Base-by-base conservation (phyloP, 2,113 vertebrate species). In the Sphyrna mokarran region DNA sequence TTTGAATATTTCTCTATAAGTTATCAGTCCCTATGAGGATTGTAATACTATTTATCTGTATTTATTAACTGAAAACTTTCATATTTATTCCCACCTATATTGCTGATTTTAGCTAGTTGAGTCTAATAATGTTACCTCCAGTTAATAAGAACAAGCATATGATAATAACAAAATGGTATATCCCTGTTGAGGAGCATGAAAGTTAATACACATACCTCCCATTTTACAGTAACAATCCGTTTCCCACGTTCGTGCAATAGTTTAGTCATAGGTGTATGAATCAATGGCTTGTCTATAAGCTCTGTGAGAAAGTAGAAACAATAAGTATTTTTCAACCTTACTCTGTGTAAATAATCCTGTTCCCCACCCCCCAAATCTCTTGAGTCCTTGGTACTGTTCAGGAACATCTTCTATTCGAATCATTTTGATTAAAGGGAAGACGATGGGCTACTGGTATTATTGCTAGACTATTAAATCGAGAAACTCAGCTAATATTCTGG, bases 251-350 rank as follows among this genome's bases (percentile, higher is more conserved):
- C 0, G 0, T 29, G 10, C 26, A 14, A 18, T 72, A 33, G 22
- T 6, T 26, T 10, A 76, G 22, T 43, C 11, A 72, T 43, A 20
- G 40, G 11, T 33, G 13, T 6, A 54, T 76, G 14, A 54, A 95
- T 54, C 69, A 54, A 23, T 33, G 43, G 94, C 94, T 20, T 76
- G 22, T 95, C 23, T 72, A 16, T 69, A 22, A 94, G 94, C 23
- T 95, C 94, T 95, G 37, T 72, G 68, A 95, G 72, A 76, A 76
- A 95, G 43, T 37, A 95, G 26, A 76, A 72, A 72, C 26, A 94
- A 94, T 26, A 40, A 23, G 13, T 68, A 11, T 68, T 94, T 43
- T 70, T 37, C 16, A 94, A 69, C 20, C 20, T 13, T 2, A 11
- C n/a, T 26, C 91, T 40, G n/a, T 48, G 8, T 9, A 29, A 63